Evolutionary conservation across 2,113 vertebrate species (phyloP).

Genomic region (Ceyx melanurus): DNA sequence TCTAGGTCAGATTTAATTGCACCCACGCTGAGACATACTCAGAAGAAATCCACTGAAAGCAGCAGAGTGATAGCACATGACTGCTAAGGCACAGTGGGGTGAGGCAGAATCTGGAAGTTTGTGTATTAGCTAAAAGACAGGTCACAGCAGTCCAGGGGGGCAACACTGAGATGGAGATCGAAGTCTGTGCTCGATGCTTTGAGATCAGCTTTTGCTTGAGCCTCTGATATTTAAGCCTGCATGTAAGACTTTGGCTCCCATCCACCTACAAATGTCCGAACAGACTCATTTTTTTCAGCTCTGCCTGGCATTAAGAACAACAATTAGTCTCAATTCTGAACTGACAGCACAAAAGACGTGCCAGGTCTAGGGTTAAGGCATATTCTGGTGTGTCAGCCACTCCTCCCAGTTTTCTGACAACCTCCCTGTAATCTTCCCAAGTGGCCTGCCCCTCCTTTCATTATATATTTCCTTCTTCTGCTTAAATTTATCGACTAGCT

Average conservation of each 20-base stretch:
- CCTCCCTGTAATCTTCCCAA: too few relatives aligned
- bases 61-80: background rate
- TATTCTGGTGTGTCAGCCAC: background rate
- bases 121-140: background rate
- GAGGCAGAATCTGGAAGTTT: background rate
- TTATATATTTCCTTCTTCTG: too few relatives aligned
- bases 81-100: fast-evolving
- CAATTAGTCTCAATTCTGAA: background rate
- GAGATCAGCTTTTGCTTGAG: background rate
- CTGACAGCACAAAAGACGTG: background rate
- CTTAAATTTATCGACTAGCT: too few relatives aligned
- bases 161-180: background rate
- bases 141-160: background rate
- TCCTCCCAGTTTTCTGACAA: too few relatives aligned
- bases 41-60: background rate
- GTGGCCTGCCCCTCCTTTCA: too few relatives aligned
- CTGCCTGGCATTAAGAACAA: background rate
- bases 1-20: slow-evolving; percentile 24
- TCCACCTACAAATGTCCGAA: background rate
- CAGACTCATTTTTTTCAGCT: background rate
- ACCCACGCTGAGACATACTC: background rate
- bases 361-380: background rate
- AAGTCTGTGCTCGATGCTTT: background rate
- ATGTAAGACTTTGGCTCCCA: background rate
- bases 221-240: background rate